Conservation (phyloP, 2,888 invertebrate species). For the Metalampra italica region DNA sequence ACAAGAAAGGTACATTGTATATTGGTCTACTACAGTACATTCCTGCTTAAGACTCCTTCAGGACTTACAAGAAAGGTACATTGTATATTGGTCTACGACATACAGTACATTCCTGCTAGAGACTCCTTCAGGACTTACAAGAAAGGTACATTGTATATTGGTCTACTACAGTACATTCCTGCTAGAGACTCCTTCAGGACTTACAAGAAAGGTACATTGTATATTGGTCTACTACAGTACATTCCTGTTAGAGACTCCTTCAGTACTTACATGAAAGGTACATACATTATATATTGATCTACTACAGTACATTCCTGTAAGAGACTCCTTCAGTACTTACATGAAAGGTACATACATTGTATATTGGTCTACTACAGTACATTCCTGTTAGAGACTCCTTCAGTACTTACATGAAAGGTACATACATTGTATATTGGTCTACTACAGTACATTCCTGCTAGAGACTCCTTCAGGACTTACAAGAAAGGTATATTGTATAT, state of each 20-base stretch:
- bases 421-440: too few species aligned
- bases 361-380: slow-evolving; percentile 94
- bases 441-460: slow-evolving; percentile 92
- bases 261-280: slow-evolving; percentile 93
- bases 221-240: slow-evolving; percentile 94
- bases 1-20: too few species aligned
- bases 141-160: slow-evolving; percentile 88
- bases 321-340: too few species aligned
- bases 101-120: slow-evolving; percentile 91
- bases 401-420: too few species aligned
- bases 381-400: too few species aligned
- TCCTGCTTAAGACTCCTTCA: too few species aligned
- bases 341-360: too few species aligned
- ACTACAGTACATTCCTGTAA: too few species aligned
- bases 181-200: slow-evolving; percentile 94
- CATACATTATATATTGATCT: slow-evolving; percentile 87
- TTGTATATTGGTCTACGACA: slow-evolving; percentile 96
- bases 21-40: too few species aligned
- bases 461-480: slow-evolving; percentile 94
- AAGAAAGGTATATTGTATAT: slow-evolving; percentile 90
- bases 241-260: slow-evolving; percentile 94
- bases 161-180: slow-evolving; percentile 94
- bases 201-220: slow-evolving; percentile 89
- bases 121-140: slow-evolving; percentile 95
- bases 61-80: too few species aligned